Evolutionary conservation across 2,888 invertebrate species (phyloP), one percentile per base, ranked within the genome.

Genomic region (Sepioteuthis lessoniana): DNA sequence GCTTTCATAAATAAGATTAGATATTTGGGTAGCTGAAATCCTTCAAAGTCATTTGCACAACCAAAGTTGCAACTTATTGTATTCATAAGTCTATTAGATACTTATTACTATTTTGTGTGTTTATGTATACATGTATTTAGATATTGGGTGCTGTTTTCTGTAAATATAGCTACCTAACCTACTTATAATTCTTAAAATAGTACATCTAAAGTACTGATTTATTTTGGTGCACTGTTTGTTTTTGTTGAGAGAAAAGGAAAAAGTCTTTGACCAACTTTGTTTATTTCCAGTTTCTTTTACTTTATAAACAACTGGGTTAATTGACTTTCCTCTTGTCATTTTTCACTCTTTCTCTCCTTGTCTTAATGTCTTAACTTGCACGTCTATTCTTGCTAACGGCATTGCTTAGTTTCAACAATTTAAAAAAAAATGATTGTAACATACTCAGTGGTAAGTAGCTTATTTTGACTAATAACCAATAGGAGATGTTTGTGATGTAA

Each of bases 301-400:
- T n/a, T n/a, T 16, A 76, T 76, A 76, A n/a, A 76, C 76, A 76
- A 76, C n/a, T 76, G n/a, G 76, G 76, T 76, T 76, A 76, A 76
- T 76, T 76, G 76, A 76, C 35, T 76, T 76, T 76, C 76, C 76
- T 76, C 76, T n/a, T 76, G 76, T 76, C n/a, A 55, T 55, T 55
- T 55, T 28, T 35, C 13, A 0, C 0, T 76, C n/a, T n/a, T 1
- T 35, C 35, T 35, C n/a, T 10, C 16, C 13, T 19, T 35, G n/a
- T 4, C 4, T 76, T 42, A 42, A 13, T 35, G 76, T 76, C 76
- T 76, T 76, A 76, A n/a, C n/a, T 76, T 35, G 1, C 55, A 55
- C 16, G n/a, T 19, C n/a, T 19, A 35, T 76, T 76, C n/a, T 76
- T 16, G 35, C 76, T 76, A 35, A 76, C n/a, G 21, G 55, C 28